Evolutionary conservation across 1,140 invertebrate genomes (phyloP).

Genomic region (Epicauta chinensis): DNA sequence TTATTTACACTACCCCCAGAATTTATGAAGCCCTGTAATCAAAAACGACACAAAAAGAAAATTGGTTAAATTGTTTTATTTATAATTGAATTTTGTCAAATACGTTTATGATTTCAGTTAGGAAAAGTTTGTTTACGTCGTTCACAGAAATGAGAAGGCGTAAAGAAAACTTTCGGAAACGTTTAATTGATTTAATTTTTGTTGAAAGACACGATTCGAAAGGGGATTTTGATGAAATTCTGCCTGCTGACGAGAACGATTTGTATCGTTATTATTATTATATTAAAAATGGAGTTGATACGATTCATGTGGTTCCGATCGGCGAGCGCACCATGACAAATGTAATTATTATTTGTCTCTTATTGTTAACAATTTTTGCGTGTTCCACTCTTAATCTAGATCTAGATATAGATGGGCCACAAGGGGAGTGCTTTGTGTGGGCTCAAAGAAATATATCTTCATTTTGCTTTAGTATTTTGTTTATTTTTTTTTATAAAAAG

Average conservation of each 20-base stretch:
- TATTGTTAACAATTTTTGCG: constrained; percentile 16
- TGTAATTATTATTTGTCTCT: constrained; percentile 34
- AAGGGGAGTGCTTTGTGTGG: too few relatives aligned
- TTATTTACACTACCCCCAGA: constrained; percentile 50
- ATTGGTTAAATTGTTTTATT: constrained; percentile 2
- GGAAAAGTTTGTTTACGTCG: constrained; percentile 42
- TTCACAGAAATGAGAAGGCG: constrained; percentile 65
- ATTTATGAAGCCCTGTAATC: constrained; percentile 42
- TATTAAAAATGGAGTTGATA: constrained; percentile 81
- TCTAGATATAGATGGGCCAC: too few relatives aligned
- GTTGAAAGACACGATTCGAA: constrained; percentile 41
- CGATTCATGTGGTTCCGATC: constrained; percentile 76
- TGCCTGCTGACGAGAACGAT: constrained; percentile 58
- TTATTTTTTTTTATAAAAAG: too few relatives aligned
- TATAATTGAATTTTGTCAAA: constrained; percentile 25
- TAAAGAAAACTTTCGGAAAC: constrained; percentile 73
- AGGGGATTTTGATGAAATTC: constrained; percentile 43
- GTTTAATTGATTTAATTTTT: constrained; percentile 59
- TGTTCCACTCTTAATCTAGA: too few relatives aligned
- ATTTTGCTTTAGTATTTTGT: too few relatives aligned
- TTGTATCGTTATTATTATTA: constrained; percentile 84
- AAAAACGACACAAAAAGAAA: constrained; percentile 37
- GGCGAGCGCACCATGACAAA: constrained; percentile 53
- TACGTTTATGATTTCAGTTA: background rate
- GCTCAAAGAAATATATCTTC: too few relatives aligned